Evolutionary conservation across 30 jellyfish, hydroid and myxozoan genomes (phyloP).

Genomic region (Chironex yamaguchii): DNA sequence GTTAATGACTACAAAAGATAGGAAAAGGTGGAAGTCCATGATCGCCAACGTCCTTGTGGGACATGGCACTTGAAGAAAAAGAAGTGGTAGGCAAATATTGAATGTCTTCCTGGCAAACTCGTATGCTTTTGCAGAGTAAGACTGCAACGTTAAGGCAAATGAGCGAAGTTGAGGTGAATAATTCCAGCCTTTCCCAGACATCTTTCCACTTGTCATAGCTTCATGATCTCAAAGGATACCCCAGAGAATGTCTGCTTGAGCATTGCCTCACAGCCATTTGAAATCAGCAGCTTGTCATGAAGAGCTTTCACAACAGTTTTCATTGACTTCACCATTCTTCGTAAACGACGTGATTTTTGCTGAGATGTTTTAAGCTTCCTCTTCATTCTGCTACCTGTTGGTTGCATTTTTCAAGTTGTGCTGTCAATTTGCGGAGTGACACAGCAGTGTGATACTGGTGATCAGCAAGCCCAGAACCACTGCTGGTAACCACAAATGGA

Average conservation of each 20-base stretch:
- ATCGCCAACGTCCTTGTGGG: no score
- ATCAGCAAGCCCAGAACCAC: constrained; percentile 1
- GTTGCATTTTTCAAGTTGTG: neutral
- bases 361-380: neutral
- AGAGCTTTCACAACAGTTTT: constrained; percentile 1
- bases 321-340: neutral
- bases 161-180: no score
- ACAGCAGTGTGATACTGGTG: neutral
- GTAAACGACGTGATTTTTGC: constrained; percentile 24
- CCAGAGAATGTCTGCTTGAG: constrained; percentile 62
- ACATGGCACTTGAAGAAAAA: no score
- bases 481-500: no score
- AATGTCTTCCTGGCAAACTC: constrained; percentile 48
- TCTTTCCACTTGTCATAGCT: constrained; percentile 16
- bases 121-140: constrained; percentile 62
- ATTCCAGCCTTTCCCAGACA: constrained; percentile 52
- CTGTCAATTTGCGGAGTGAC: neutral
- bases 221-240: constrained; percentile 48
- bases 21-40: no score
- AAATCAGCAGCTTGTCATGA: neutral
- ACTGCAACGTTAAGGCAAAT: constrained; percentile 54
- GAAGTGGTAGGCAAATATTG: constrained; percentile 46
- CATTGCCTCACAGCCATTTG: constrained; percentile 55
- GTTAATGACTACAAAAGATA: no score
- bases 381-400: neutral